Conservation (phyloP, 2,113 vertebrate species). For the Larimichthys crocea region DNA sequence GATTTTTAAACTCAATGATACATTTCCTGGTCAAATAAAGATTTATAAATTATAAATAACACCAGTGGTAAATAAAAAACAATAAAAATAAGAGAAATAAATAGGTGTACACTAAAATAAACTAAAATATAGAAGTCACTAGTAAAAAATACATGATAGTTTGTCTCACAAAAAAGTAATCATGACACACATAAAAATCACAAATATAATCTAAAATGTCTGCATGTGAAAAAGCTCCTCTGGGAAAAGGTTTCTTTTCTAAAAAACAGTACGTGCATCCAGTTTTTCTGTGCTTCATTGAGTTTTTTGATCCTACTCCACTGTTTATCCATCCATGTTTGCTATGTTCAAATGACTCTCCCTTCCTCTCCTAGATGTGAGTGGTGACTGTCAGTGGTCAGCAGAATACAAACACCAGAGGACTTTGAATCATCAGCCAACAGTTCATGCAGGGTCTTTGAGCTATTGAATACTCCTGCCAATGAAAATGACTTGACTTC, state of each 20-base stretch:
- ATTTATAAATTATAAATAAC: too few species aligned
- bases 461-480: constrained; percentile 29
- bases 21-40: too few species aligned
- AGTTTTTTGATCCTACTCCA: background rate
- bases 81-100: too few species aligned
- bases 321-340: constrained; percentile 27
- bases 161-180: background rate
- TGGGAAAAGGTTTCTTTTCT: background rate
- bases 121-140: too few species aligned
- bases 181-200: background rate
- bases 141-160: too few species aligned
- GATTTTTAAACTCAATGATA: too few species aligned
- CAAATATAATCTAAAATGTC: background rate
- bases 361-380: background rate
- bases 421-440: constrained; percentile 43
- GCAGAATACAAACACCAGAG: constrained; percentile 32
- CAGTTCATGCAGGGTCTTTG: background rate
- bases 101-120: too few species aligned
- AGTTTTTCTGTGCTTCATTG: background rate
- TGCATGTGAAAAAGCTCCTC: background rate
- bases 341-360: constrained; percentile 4
- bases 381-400: constrained; percentile 16
- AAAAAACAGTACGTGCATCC: background rate
- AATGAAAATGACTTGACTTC: constrained; percentile 20
- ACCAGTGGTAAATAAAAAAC: too few species aligned